Conservation (phyloP, 64 coral and sea anemone species). For the Porites australiensis region DNA sequence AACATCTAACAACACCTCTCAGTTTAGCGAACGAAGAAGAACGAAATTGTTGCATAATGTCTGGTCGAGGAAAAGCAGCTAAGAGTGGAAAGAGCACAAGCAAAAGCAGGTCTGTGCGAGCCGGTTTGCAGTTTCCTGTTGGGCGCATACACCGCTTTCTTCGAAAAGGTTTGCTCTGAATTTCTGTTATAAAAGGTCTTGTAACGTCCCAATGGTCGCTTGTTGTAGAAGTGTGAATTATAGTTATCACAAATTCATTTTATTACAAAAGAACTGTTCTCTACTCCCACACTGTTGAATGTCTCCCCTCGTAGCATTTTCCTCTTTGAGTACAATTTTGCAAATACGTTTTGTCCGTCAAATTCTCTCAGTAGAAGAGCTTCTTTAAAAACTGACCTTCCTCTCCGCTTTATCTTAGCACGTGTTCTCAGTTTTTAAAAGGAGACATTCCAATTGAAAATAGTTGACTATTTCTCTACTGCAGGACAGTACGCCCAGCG, state of each 20-base stretch:
- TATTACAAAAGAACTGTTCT: too few species aligned
- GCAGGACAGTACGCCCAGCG: conserved; percentile 73
- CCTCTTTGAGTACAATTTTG: too few species aligned
- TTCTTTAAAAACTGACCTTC: too few species aligned
- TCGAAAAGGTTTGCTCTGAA: conserved; percentile 65
- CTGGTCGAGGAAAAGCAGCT: conserved; percentile 71
- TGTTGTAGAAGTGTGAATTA: too few species aligned
- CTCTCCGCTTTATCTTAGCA: too few species aligned
- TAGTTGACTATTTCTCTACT: not conserved
- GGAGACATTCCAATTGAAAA: not conserved
- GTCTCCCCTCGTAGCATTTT: too few species aligned
- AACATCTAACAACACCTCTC: not conserved
- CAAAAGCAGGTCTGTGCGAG: conserved; percentile 73
- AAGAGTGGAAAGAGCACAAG: conserved; percentile 35
- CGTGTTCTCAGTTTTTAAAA: too few species aligned
- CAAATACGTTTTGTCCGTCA: too few species aligned
- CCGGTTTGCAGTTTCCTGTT: conserved; percentile 82
- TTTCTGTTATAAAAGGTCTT: not conserved
- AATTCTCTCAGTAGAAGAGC: too few species aligned
- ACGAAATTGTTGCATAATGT: conserved; percentile 42
- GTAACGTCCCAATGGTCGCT: not conserved
- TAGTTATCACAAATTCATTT: too few species aligned
- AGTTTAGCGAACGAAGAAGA: not conserved
- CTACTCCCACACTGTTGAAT: too few species aligned
- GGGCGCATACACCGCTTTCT: conserved; percentile 85